Evolutionary conservation across 2,113 vertebrate species (phyloP), one percentile per base, ranked within the genome.

Genomic region (Orycteropus afer): DNA sequence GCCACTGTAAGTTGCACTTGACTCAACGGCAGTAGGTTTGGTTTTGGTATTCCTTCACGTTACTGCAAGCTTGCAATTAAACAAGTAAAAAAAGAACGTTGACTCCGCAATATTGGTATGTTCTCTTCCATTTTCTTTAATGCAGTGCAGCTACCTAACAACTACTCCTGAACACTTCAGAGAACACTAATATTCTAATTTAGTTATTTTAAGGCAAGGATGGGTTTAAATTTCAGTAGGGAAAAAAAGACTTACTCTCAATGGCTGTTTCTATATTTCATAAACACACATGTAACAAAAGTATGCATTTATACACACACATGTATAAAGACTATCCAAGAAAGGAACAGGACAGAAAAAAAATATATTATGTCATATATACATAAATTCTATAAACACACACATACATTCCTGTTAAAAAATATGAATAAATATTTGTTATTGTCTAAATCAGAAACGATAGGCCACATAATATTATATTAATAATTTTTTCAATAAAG

Each of bases 401-500:
- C 2, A 27, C 7, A 20, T 45, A 32, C 76, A 93, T 59, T 11
- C 29, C 29, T 8, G 47, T 55, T 61, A 79, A 80, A 51, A 82
- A 95, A 82, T 47, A 37, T 61, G 14, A 85, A 74, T 76, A 86
- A 87, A 95, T 47, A 85, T 55, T 22, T 86, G 85, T 11, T 53
- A 86, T 81, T 80, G 80, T 59, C 51, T 86, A 95, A 81, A n/a
- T 34, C 23, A 71, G 17, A 93, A 93, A 73, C 29, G 13, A 74
- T 7, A 73, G 11, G 2, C 18, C 84, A 17, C 37, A 22, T 15
- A 8, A 83, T 53, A 23, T 71, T 86, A 59, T 37, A 32, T 47
- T 67, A 92, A 78, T 57, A 77, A 37, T 69, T 96, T 93, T 85
- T 55, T 65, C 94, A 95, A 86, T 83, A 69, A 91, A 83, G 76